phyloP scores from a whole-genome alignment of 2,797 vertebrate genomes.

The Rhinophrynus dorsalis region DNA sequence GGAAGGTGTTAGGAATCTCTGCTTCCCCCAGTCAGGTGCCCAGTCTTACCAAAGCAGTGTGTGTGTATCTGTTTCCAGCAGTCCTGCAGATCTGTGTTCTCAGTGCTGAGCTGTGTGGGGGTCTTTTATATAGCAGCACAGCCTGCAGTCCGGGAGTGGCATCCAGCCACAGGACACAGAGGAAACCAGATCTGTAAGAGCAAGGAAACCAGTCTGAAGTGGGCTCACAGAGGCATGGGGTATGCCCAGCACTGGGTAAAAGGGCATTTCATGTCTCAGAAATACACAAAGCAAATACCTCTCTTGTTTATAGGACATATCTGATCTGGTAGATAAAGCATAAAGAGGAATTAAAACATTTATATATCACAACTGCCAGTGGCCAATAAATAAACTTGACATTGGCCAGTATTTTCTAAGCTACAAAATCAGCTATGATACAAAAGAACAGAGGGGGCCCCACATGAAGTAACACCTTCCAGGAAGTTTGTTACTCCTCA shows the following conservation, averaged over 20 bases:
- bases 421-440: too few species aligned
- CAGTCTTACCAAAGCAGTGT: constrained; percentile 53
- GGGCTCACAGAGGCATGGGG: constrained; percentile 1
- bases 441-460: too few species aligned
- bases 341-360: too few species aligned
- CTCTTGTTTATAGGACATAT: too few species aligned
- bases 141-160: constrained; percentile 61
- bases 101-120: constrained; percentile 29
- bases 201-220: constrained; percentile 58
- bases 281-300: too few species aligned
- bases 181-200: constrained; percentile 67
- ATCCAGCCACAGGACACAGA: constrained; percentile 63
- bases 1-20: neutral
- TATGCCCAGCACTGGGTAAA: neutral
- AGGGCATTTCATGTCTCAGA: too few species aligned
- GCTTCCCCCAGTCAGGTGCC: neutral
- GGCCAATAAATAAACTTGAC: too few species aligned
- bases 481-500: too few species aligned
- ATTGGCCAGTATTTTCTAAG: too few species aligned
- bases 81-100: constrained; percentile 49
- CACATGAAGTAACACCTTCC: too few species aligned
- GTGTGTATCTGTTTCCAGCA: constrained; percentile 47
- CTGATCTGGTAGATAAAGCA: too few species aligned
- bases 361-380: too few species aligned
- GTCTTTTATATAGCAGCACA: constrained; percentile 71